Evolutionary conservation across 2,797 vertebrate species (phyloP).

Genomic region (Dallia pectoralis): DNA sequence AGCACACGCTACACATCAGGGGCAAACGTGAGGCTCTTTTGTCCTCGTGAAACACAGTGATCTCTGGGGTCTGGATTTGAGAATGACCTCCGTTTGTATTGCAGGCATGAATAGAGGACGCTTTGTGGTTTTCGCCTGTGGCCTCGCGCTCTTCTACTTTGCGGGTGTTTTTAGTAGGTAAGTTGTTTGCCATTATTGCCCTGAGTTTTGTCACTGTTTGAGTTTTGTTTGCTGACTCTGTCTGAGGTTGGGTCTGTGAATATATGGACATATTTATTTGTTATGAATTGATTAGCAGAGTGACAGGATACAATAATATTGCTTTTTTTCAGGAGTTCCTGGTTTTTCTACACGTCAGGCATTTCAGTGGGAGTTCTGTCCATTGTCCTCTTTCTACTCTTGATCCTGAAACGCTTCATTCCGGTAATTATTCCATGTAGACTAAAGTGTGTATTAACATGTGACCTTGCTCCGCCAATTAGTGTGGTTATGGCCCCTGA

Average conservation of each 20-base stretch:
- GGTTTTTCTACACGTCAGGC: slow-evolving; percentile 50
- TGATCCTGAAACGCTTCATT: slow-evolving; percentile 42
- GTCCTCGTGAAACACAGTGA: background rate
- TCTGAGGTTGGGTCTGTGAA: background rate
- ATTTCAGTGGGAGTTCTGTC: slow-evolving; percentile 41
- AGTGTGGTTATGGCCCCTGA: background rate
- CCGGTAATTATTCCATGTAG: slow-evolving; percentile 32
- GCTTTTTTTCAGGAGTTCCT: slow-evolving; percentile 37
- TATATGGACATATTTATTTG: background rate
- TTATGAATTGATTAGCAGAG: background rate
- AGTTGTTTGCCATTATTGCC: background rate
- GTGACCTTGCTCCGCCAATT: background rate
- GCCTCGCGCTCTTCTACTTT: slow-evolving; percentile 43
- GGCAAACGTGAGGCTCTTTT: slow-evolving; percentile 43
- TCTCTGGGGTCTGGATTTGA: background rate
- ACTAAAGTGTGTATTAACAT: background rate
- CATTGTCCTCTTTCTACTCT: slow-evolving; percentile 40
- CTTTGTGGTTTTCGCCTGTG: slow-evolving; percentile 45
- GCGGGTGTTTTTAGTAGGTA: slow-evolving; percentile 53
- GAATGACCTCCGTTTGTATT: slow-evolving; percentile 11
- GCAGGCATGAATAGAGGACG: slow-evolving; percentile 48
- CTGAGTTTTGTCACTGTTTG: background rate
- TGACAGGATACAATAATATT: background rate
- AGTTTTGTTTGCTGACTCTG: background rate
- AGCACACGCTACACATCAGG: slow-evolving; percentile 49